These are phyloP conservation scores for Progne subis DNA, from an alignment of 2,113 vertebrate species.

Conservation along the genomic window DNA sequence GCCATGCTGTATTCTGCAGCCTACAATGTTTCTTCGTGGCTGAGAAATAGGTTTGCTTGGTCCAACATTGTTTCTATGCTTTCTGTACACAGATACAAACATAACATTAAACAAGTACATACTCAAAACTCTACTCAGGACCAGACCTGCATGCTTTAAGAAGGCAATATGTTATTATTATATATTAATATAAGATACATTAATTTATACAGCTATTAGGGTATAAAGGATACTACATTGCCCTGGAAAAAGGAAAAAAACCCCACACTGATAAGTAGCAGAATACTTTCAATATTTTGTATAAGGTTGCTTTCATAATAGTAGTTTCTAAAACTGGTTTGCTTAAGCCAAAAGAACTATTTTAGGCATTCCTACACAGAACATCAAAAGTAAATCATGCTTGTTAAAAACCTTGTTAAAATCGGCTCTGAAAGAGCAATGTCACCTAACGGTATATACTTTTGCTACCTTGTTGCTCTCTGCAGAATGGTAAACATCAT, in stretches of 20 bases:
- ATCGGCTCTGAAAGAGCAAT: neutral
- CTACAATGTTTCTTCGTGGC: constrained; percentile 90
- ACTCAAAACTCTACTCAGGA: constrained; percentile 24
- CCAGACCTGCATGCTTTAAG: neutral
- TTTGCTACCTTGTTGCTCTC: neutral
- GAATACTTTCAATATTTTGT: neutral
- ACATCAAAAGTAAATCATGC: neutral
- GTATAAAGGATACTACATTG: neutral
- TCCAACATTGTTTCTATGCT: constrained; percentile 91
- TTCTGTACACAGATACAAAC: constrained; percentile 79
- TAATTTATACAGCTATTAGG: neutral
- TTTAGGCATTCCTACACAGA: neutral
- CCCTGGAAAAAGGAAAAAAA: neutral
- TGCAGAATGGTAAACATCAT: neutral
- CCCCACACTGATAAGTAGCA: neutral
- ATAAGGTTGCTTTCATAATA: constrained; percentile 3
- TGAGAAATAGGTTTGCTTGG: constrained; percentile 89
- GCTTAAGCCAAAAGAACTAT: neutral
- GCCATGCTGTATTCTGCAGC: constrained; percentile 93
- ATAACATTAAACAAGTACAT: constrained; percentile 25
- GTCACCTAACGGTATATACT: neutral
- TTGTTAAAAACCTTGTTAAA: neutral
- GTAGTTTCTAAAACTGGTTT: neutral
- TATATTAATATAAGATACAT: neutral
- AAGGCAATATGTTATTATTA: neutral